Conservation (phyloP, 2,797 vertebrate genomes). For the Paguma larvata region DNA sequence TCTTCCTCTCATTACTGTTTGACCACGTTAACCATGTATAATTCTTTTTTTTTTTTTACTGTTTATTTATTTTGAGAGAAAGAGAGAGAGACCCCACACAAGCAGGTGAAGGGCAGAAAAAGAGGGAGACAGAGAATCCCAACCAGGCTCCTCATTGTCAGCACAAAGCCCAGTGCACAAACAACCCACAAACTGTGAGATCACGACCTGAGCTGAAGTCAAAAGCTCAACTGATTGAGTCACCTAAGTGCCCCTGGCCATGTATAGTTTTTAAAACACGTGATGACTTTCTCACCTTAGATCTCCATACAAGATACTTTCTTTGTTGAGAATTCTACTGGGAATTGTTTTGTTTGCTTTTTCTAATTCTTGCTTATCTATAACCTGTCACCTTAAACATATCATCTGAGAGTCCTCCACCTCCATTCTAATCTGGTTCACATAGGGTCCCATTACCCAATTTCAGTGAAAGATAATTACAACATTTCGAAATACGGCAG, state of each 20-base stretch:
- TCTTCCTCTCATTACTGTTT: neutral
- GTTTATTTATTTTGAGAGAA: too few species aligned
- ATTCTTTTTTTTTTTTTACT: too few species aligned
- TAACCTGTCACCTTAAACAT: neutral
- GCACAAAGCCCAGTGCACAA: too few species aligned
- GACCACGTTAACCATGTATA: too few species aligned
- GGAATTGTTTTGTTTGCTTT: neutral
- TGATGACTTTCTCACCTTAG: neutral
- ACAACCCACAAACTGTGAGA: too few species aligned
- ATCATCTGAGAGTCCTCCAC: neutral
- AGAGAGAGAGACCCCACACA: too few species aligned
- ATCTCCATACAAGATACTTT: neutral
- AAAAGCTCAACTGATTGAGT: too few species aligned
- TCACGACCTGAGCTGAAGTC: too few species aligned
- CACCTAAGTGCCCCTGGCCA: too few species aligned
- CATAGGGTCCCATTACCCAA: neutral
- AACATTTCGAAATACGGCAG: neutral
- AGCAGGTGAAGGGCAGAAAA: too few species aligned
- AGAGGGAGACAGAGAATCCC: too few species aligned
- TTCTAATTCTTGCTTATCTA: neutral
- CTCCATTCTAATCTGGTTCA: neutral
- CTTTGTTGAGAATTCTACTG: neutral
- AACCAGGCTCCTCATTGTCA: too few species aligned
- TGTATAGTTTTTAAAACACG: neutral
- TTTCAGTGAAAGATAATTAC: neutral